Base-by-base conservation (phyloP, 2,797 vertebrate genomes). In the Propithecus perrieri region DNA sequence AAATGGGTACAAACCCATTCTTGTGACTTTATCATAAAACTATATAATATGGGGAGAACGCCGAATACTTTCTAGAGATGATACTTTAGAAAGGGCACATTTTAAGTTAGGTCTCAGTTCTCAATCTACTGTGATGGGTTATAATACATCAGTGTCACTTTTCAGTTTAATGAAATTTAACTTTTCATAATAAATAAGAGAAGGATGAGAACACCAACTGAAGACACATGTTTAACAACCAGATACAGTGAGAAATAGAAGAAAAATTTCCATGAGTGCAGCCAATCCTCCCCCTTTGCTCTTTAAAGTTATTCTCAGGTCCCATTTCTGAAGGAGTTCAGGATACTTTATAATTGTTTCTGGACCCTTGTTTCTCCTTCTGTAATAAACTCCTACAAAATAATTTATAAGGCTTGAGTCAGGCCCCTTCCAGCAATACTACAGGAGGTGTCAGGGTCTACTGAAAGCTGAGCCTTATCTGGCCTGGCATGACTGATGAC, bases 121-220 rank as follows among this genome's bases (percentile, higher is more conserved):
- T 89, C 71, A 12, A 3, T n/a, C 63, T 59, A n/a, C 72, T 0
- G 0, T 8, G 72, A 75, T 35, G 48, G 50, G 46, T 18, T 50
- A 12, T 26, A 57, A 87, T 65, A 55, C 61, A 95, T 48, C 26
- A 14, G 30, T 20, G n/a, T 87, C 55, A 28, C 72, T 53, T 65
- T 88, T 69, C 71, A 84, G 28, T 24, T 65, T 84, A 76, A 46
- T 28, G 8, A 17, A 24, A 63, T 87, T 67, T 57, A 95, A 85
- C 69, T 63, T 55, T 57, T 80, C 11, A 5, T 9, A 4, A 55
- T n/a, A 48, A 30, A 28, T 15, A 26, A 53, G 50, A 61, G 38
- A 67, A 43, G 71, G 41, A 71, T 48, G 50, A 86, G 67, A 41
- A 59, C 0, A 24, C 4, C 8, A 1, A 38, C 38, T 10, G 4